Evolutionary conservation across 2,888 invertebrate genomes (phyloP).

Genomic region (Linnaemya tessellans): DNA sequence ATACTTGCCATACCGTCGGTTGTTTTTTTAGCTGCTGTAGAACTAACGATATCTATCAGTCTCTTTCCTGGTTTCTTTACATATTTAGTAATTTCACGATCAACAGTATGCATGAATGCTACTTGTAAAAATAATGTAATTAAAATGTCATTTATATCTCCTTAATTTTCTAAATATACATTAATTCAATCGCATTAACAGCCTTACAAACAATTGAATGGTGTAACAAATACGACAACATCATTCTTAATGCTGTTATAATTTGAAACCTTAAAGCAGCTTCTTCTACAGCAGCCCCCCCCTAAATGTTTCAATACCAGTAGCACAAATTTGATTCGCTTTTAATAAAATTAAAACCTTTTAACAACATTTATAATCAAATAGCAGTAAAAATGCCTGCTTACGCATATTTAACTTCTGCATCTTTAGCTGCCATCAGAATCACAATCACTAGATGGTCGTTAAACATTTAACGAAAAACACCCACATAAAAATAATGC

Average conservation of each 20-base stretch:
- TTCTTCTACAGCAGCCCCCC: no score
- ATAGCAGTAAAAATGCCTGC: constrained; percentile 40
- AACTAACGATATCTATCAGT: no score
- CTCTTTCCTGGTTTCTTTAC: no score
- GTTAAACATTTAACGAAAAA: constrained; percentile 20
- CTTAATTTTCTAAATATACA: neutral
- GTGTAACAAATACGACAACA: neutral
- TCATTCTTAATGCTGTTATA: neutral
- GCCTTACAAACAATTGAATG: neutral
- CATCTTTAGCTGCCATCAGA: constrained; percentile 3
- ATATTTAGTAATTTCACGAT: no score
- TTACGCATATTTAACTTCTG: constrained; percentile 56
- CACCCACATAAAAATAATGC: constrained; percentile 52
- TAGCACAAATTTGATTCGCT: neutral
- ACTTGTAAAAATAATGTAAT: no score
- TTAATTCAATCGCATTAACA: neutral
- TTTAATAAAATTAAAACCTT: constrained; percentile 24
- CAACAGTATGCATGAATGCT: no score
- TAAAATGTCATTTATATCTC: neutral
- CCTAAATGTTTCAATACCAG: neutral
- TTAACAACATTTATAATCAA: constrained; percentile 13
- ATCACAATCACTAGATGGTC: neutral
- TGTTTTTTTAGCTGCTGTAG: no score
- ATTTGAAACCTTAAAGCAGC: neutral
- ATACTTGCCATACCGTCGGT: no score